phyloP scores from a whole-genome alignment of 1,140 invertebrate genomes.

The Diorhabda sublineata region DNA sequence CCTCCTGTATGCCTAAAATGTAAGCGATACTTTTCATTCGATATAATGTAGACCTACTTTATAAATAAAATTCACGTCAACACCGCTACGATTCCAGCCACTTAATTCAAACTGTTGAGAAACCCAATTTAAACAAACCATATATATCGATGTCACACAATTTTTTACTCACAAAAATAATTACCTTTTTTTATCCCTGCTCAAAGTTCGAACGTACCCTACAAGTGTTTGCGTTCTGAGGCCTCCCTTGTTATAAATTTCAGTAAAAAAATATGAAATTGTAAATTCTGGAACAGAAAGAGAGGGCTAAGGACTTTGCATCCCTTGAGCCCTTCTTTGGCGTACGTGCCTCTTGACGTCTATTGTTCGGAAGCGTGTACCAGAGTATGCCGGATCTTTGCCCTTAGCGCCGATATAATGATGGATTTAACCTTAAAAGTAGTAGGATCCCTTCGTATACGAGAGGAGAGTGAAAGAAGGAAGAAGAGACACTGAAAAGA shows the following conservation, averaged over 20 bases:
- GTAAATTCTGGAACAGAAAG: conserved; percentile 11
- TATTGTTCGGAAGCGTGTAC: conserved; percentile 41
- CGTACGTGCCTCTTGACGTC: conserved; percentile 41
- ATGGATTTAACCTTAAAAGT: conserved; percentile 37
- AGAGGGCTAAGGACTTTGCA: conserved; percentile 6
- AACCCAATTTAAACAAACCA: neutral
- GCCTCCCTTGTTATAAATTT: conserved; percentile 14
- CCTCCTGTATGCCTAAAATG: too few species aligned
- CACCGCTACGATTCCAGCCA: too few species aligned
- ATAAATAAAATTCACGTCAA: too few species aligned
- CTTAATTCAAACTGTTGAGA: neutral
- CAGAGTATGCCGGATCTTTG: conserved; percentile 35
- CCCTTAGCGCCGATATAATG: conserved; percentile 41
- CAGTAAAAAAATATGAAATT: conserved; percentile 16
- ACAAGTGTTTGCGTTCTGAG: conserved; percentile 10
- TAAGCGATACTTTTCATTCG: too few species aligned
- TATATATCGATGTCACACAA: neutral
- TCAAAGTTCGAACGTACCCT: neutral
- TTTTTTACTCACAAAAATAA: neutral
- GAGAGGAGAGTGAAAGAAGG: conserved; percentile 4
- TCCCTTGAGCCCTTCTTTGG: conserved; percentile 29
- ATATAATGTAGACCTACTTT: too few species aligned
- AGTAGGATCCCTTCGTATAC: conserved; percentile 11
- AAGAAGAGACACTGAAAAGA: conserved; percentile 7
- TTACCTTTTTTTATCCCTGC: neutral